These are phyloP conservation scores for Ophthalmotilapia sp. DNA, from an alignment of 2,113 vertebrate species.

Conservation along the genomic window DNA sequence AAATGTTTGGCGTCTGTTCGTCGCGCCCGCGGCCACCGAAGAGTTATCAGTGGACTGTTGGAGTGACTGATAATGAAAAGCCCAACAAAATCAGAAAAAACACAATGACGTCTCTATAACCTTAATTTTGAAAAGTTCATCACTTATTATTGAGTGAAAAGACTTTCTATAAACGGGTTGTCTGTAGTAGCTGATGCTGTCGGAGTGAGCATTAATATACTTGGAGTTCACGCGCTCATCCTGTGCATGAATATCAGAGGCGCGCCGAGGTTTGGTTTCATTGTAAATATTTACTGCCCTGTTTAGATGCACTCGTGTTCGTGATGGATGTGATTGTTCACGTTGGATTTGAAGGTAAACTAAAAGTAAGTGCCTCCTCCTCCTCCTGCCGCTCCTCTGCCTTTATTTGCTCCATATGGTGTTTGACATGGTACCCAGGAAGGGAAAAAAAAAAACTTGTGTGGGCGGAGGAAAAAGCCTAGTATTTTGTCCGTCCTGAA, in stretches of 20 bases:
- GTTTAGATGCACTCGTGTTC: constrained; percentile 18
- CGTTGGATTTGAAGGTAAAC: constrained; percentile 49
- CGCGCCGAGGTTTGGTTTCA: background rate
- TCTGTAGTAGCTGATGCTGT: background rate
- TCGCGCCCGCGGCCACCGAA: background rate
- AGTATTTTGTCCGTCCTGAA: constrained; percentile 72
- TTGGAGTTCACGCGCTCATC: background rate
- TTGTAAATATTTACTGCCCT: constrained; percentile 33
- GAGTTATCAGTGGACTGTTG: background rate
- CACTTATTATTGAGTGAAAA: background rate
- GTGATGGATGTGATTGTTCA: constrained; percentile 16
- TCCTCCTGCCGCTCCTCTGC: background rate
- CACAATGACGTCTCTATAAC: background rate
- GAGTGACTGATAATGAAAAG: background rate
- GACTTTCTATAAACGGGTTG: background rate
- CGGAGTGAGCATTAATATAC: background rate
- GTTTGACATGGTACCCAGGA: constrained; percentile 63
- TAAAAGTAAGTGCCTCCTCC: constrained; percentile 3
- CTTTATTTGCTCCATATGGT: constrained; percentile 74
- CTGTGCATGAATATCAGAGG: background rate
- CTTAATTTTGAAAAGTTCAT: background rate
- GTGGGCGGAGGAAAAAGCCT: constrained; percentile 68
- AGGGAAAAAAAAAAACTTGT: background rate
- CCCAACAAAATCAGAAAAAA: background rate
- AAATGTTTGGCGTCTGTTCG: background rate